Evolutionary conservation across 2,797 vertebrate species (phyloP).

Genomic region (Oryzias sinensis): DNA sequence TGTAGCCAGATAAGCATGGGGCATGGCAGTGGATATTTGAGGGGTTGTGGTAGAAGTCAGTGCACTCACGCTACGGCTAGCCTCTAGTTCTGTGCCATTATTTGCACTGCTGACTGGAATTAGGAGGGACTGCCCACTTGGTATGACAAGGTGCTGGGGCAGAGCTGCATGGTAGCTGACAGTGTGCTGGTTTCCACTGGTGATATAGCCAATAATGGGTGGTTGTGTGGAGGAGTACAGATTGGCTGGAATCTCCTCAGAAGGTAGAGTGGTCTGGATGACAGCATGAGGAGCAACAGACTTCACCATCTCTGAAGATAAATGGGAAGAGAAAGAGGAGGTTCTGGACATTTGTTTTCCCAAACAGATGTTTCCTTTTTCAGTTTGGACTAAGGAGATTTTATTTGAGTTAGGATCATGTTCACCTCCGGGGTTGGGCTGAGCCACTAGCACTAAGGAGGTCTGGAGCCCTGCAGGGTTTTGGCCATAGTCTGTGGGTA

Average conservation of each 20-base stretch:
- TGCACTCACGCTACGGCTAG: conserved; percentile 79
- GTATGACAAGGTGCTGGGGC: conserved; percentile 94
- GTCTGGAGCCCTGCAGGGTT: conserved; percentile 87
- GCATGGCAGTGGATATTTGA: conserved; percentile 85
- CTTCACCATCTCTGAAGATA: conserved; percentile 81
- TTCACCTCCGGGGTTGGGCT: conserved; percentile 78
- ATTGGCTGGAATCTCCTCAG: conserved; percentile 87
- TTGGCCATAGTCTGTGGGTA: conserved; percentile 85
- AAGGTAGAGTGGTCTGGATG: conserved; percentile 89
- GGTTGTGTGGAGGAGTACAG: conserved; percentile 90
- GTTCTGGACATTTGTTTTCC: conserved; percentile 87
- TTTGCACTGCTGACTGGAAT: conserved; percentile 86
- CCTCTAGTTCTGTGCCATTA: conserved; percentile 81
- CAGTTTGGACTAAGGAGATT: conserved; percentile 82
- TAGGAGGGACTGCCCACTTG: conserved; percentile 91
- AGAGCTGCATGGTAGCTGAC: conserved; percentile 89
- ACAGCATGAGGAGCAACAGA: conserved; percentile 86
- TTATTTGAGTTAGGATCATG: conserved; percentile 82
- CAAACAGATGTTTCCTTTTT: conserved; percentile 87
- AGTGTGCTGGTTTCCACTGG: conserved; percentile 87
- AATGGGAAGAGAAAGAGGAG: conserved; percentile 80
- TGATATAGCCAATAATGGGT: conserved; percentile 94
- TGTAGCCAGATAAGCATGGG: conserved; percentile 92
- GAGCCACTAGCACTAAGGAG: conserved; percentile 91
- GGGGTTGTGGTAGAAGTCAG: conserved; percentile 78